These are phyloP conservation scores for Oncorhynchus tshawytscha DNA, from an alignment of 2,113 vertebrate genomes.

Conservation along the genomic window DNA sequence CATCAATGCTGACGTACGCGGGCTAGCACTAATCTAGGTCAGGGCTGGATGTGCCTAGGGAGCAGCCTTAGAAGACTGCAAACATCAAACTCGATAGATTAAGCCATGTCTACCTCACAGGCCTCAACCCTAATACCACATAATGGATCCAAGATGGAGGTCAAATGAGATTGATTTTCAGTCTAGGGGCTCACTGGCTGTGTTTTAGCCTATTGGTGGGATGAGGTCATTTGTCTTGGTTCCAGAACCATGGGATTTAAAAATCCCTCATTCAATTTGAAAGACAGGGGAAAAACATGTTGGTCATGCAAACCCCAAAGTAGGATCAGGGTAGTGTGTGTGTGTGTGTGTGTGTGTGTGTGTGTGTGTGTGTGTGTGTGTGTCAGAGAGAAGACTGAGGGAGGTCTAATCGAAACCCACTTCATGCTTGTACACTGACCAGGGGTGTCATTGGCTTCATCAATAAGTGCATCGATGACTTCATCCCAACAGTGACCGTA, in stretches of 20 bases:
- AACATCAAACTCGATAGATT: background rate
- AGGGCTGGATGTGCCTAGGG: background rate
- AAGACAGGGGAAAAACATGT: background rate
- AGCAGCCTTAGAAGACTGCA: too few relatives aligned
- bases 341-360: too few relatives aligned
- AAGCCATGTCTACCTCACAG: background rate
- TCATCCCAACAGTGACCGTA: too few relatives aligned
- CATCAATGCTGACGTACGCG: too few relatives aligned
- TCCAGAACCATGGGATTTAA: constrained; percentile 22
- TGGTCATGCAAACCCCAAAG: too few relatives aligned
- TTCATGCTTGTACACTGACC: too few relatives aligned
- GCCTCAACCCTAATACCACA: background rate
- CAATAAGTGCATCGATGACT: too few relatives aligned
- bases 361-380: background rate
- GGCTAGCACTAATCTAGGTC: constrained; percentile 37
- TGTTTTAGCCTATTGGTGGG: too few relatives aligned
- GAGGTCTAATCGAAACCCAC: constrained; percentile 55
- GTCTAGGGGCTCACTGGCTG: too few relatives aligned
- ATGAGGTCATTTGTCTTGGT: too few relatives aligned
- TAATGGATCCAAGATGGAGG: constrained; percentile 45
- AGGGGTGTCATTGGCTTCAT: too few relatives aligned
- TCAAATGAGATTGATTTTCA: constrained; percentile 20
- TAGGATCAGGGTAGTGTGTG: too few relatives aligned
- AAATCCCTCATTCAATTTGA: background rate
- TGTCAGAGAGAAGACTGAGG: constrained; percentile 22